Evolutionary conservation across 2,888 invertebrate genomes (phyloP), one percentile per base, ranked within the genome.

Genomic region (Parochlus steinenii): DNA sequence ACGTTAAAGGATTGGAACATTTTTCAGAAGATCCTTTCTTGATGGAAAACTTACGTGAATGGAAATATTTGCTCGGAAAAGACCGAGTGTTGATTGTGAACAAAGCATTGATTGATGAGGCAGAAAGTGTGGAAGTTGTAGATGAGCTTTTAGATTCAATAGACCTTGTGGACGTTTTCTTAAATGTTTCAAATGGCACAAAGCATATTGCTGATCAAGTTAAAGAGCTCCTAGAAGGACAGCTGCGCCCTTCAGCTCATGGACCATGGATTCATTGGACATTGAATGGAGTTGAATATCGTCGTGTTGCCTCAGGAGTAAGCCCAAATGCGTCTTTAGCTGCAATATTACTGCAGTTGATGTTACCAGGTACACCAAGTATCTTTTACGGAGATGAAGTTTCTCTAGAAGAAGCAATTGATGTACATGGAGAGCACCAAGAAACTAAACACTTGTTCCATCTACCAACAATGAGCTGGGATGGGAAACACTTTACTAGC

Each of bases 351-450:
- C 62, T 93, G 46, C 74, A 82, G 48, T 63, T 89, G 51, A 71
- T 80, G 59, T 62, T 93, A 24, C 90, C 90, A 1, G 93, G 71
- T 6, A 83, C 87, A 2, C 72, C 86, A 1, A 80, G 74, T 44
- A 72, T 89, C 46, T 86, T 89, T 57, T 92, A 92, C 55, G 90
- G 90, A 1, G 89, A 92, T 54, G 90, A 92, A 64, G 73, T 90
- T 41, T 78, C 77, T 2, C 59, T 85, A 43, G 62, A 65, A 30
- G 69, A 74, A 43, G 51, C 67, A 3, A 49, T 61, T 26, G 68
- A 70, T 46, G 58, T 66, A 5, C 62, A 69, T 43, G 61, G 61
- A 35, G 71, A 74, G 47, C 64, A 65, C 39, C 61, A 63, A 41
- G 69, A 70, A 46, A 62, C 68, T 23, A 62, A 64, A 44, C 68